Percentiles rank a stretch among this genome's conserved stretches.
These are phyloP conservation scores for Potamilus streckersoni DNA, from an alignment of 1,140 invertebrate genomes.

Conservation along the genomic window DNA sequence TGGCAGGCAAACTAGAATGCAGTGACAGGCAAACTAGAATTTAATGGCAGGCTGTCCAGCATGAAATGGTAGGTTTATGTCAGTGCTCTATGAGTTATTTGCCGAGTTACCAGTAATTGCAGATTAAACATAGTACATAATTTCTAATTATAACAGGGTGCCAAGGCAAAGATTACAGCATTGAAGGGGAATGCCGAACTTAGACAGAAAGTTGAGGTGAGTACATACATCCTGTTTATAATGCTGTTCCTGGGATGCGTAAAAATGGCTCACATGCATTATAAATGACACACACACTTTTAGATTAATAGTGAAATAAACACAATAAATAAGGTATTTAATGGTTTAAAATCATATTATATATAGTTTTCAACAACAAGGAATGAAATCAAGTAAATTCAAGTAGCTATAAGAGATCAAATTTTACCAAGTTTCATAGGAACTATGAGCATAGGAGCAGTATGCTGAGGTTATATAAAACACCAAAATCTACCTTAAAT, in stretches of 20 bases:
- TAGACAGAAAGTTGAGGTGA: constrained; percentile 56
- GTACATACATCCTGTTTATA: neutral
- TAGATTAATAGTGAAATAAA: too few species aligned
- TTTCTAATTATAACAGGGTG: constrained; percentile 41
- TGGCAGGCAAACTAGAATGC: neutral
- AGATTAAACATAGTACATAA: neutral
- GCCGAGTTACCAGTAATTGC: neutral
- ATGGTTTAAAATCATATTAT: too few species aligned
- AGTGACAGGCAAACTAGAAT: neutral
- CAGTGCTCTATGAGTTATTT: neutral
- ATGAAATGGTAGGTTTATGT: neutral
- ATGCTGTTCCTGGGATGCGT: neutral
- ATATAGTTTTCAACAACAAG: too few species aligned
- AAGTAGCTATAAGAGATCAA: too few species aligned
- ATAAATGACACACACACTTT: too few species aligned
- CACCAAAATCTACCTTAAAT: too few species aligned
- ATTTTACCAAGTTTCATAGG: too few species aligned
- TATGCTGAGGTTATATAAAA: too few species aligned
- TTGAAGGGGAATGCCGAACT: constrained; percentile 57
- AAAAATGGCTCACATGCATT: too few species aligned
- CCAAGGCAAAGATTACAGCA: constrained; percentile 48
- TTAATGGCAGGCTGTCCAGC: neutral
- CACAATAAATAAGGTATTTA: too few species aligned
- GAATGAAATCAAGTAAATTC: too few species aligned
- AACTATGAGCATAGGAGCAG: too few species aligned